Evolutionary conservation across 2,797 vertebrate genomes (phyloP), one percentile per base, ranked within the genome.

Genomic region (Protonibea diacanthus): DNA sequence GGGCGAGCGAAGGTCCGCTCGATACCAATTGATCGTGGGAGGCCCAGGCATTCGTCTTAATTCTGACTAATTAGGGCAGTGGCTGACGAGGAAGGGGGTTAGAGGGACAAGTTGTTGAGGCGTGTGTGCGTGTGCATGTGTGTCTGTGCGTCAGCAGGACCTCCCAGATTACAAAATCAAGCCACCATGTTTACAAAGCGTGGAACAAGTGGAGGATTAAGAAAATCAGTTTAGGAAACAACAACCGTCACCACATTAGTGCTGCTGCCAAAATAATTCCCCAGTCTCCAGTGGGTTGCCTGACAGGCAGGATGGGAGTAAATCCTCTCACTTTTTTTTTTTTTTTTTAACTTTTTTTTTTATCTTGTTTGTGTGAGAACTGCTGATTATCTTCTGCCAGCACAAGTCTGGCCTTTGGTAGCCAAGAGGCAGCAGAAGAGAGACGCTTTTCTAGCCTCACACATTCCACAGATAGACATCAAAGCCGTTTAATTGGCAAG

Each of bases 31-130:
- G 94, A 95, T 95, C 85, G 92, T 81, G 87, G 90, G 92, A 94
- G 93, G 94, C 89, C 91, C 86, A 92, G 91, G 90, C 94, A 95
- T 95, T 96, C 83, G 91, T 96, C 95, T 96, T 95, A 95, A 96
- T 95, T 96, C 92, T 81, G 88, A 94, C 94, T 96, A 96, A 96
- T 96, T 95, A 95, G 91, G 91, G 92, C 85, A 75, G 82, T 25
- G 82, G 86, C 88, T 93, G 92, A 93, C 87, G 84, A 91, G 87
- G 88, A 92, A 38, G 81, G 71, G 75, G 85, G 90, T 88, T 73
- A 87, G 78, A 88, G 86, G 91, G 88, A 88, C 88, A 84, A 83
- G 85, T 76, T 74, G 86, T 69, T 63, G 63, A 80, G 58, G 58
- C 61, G 77, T 78, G 81, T 66, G 62, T 49, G 67, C 42, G 58